phyloP scores from a whole-genome alignment of 2,888 invertebrate species.

The Furcula furcula region DNA sequence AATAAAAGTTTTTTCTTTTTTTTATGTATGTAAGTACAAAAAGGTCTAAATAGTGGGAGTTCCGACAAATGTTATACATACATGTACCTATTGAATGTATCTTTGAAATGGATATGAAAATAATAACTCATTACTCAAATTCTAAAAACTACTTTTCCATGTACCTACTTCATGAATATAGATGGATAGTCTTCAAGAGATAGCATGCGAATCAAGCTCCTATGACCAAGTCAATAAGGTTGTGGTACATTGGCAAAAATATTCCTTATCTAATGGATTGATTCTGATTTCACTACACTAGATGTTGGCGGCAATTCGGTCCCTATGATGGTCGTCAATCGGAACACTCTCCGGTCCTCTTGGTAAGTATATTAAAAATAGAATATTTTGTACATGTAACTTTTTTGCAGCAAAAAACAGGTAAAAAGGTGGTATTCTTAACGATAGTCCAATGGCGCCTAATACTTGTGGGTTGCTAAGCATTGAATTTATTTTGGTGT shows the following conservation, averaged over 20 bases:
- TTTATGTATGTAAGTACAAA: no score
- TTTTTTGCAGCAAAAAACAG: constrained; percentile 31
- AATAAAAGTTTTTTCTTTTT: no score
- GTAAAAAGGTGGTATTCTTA: constrained; percentile 13
- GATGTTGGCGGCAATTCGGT: constrained; percentile 52
- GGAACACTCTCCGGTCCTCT: constrained; percentile 29
- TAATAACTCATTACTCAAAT: no score
- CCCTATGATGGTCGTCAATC: constrained; percentile 38
- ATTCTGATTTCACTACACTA: constrained; percentile 74
- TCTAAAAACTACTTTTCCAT: no score
- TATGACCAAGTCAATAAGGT: constrained; percentile 15
- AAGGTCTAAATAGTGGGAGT: no score
- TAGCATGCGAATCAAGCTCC: constrained; percentile 11
- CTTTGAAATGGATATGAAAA: no score
- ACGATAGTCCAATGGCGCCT: background rate
- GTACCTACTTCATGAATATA: no score
- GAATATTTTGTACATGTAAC: constrained; percentile 17
- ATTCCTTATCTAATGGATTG: constrained; percentile 61
- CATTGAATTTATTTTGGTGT: no score
- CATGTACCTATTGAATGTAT: no score
- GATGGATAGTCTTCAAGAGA: constrained; percentile 11
- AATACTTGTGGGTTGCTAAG: background rate
- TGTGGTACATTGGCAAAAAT: constrained; percentile 25
- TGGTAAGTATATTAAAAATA: constrained; percentile 56
- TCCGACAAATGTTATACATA: no score